Evolutionary conservation across 2,113 vertebrate genomes (phyloP), one percentile per base, ranked within the genome.

Genomic region (Aepyceros melampus): DNA sequence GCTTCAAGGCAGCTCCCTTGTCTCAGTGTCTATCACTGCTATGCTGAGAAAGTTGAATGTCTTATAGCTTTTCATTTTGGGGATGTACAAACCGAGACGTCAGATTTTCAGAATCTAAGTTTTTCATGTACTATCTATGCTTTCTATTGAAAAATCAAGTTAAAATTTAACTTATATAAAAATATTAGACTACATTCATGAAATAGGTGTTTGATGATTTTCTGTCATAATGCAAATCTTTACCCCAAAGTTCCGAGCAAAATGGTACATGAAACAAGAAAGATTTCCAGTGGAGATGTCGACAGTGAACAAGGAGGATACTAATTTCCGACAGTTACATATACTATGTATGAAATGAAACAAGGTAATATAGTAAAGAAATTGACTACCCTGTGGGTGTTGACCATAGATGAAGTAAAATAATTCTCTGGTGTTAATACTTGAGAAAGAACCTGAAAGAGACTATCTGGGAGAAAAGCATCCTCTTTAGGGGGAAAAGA

Each of bases 321-420:
- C 1, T 56, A n/a, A 60, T 47, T 51, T 33, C n/a, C 47, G 13
- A 74, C 8, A 82, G 17, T 58, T 43, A 58, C 1, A 3, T 43
- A 6, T 29, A 23, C 11, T 17, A 14, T 6, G 3, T 40, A 40
- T 85, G 43, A 79, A 89, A 25, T 33, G 5, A 96, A 78, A 74
- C 7, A 49, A 2, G 1, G 7, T 1, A 1, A 33, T 21, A 15
- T 13, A 8, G 31, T 43, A 25, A 3, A 64, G 10, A 90, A 43
- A 43, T 43, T 43, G 43, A 43, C 43, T 43, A 43, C 43, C 43
- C 43, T 43, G 43, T 43, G 43, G 43, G 29, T 88, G 4, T 29
- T 64, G 12, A 17, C 4, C 27, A 78, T 29, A 81, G 14, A 27
- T 40, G 16, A 92, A 90, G 14, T 79, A 16, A 79, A 88, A 67